Base-by-base conservation (phyloP, 2,113 vertebrate genomes). In the Chaetodon auriga region DNA sequence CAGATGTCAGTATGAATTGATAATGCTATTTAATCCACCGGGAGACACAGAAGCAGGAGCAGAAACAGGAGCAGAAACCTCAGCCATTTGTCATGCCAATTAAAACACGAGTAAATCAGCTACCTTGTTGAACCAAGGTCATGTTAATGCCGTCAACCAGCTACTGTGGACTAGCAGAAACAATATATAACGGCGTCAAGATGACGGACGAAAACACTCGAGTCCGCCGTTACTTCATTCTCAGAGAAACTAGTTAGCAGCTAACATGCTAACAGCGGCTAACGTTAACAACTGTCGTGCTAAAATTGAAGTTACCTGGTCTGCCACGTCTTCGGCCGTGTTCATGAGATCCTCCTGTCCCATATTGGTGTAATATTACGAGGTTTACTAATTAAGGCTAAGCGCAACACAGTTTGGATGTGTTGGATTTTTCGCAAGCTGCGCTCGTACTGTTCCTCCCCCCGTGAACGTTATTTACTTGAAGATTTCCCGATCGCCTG, bases 291-390 rank as follows among this genome's bases (percentile, higher is more conserved):
- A 68, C 43, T 75, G 85, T 2, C 23, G 61, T 14, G 90, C 90
- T 86, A 35, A 30, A 72, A 23, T 12, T 60, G 71, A 85, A 88
- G 71, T 91, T 93, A 96, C 95, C 95, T 96, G 95, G 81, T 96
- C 95, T 58, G 95, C 94, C 93, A 95, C 94, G 91, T 96, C 95
- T 92, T 96, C 95, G 81, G 95, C 95, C 36, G 93, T 93, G 82
- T 84, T 96, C 95, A 96, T 96, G 38, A 96, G 80, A 61, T 96
- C 94, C 81, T 96, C 95, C 84, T 96, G 95, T 64, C 94, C 95
- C 95, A 96, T 96, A 58, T 87, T 86, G 19, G 18, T 73, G 14
- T 65, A 69, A 51, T 87, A 70, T 65, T 23, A 65, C 9, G 65
- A 3, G 23, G 41, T 54, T 38, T 71, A 45, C 62, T 80, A 13